Evolutionary conservation across 2,888 invertebrate genomes (phyloP).

Genomic region (Sarcophaga caerulescens): DNA sequence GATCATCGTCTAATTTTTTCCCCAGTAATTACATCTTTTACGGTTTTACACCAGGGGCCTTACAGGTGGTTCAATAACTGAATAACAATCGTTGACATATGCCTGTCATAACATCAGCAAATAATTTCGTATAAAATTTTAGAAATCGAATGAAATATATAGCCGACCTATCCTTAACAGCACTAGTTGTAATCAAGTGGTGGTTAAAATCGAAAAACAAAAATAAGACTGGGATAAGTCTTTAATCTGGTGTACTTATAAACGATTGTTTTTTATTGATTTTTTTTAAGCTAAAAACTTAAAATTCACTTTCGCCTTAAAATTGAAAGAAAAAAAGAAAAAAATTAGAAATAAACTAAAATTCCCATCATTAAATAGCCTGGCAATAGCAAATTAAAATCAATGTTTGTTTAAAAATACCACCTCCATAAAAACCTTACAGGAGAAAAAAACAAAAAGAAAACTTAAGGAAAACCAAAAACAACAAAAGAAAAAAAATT

Average conservation of each 20-base stretch:
- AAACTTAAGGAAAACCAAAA: constrained; percentile 70
- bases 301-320: constrained; percentile 39
- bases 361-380: constrained; percentile 62
- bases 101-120: too few species aligned
- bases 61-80: too few species aligned
- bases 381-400: constrained; percentile 60
- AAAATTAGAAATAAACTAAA: background rate
- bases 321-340: background rate
- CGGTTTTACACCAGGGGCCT: too few species aligned
- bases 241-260: background rate
- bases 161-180: too few species aligned
- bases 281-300: background rate
- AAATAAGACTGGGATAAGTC: too few species aligned
- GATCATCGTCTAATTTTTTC: too few species aligned
- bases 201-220: too few species aligned
- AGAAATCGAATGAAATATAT: too few species aligned
- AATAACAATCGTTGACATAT: too few species aligned
- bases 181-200: too few species aligned
- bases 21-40: too few species aligned
- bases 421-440: constrained; percentile 49
- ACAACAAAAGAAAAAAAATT: constrained; percentile 58
- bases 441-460: constrained; percentile 50
- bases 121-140: too few species aligned
- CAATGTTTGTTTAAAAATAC: constrained; percentile 60
- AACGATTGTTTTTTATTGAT: background rate